Conservation (phyloP, 2,888 invertebrate genomes). For the Cephus rjabovi region DNA sequence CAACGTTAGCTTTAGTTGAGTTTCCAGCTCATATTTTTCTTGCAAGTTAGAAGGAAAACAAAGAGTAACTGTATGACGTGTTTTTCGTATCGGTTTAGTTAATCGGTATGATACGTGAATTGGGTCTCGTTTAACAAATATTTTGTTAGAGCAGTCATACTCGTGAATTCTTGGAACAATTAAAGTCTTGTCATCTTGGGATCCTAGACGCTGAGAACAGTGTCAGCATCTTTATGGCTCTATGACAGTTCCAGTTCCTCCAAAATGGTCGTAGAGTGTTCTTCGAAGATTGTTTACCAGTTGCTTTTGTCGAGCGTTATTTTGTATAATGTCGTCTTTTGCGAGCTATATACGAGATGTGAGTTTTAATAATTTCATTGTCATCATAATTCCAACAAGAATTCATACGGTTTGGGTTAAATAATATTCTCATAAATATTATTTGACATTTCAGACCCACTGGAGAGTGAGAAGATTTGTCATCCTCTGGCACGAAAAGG, state of each 20-base stretch:
- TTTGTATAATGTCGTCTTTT: constrained; percentile 10
- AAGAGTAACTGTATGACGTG: not conserved
- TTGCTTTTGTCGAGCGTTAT: constrained; percentile 20
- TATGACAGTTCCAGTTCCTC: constrained; percentile 35
- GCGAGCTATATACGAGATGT: constrained; percentile 29
- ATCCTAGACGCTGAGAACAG: not conserved
- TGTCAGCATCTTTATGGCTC: not conserved
- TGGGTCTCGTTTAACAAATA: not conserved
- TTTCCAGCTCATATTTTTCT: not conserved
- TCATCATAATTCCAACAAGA: not conserved
- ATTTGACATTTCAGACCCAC: constrained; percentile 34
- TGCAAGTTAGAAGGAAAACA: not conserved
- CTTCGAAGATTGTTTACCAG: constrained; percentile 28
- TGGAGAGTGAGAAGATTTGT: constrained; percentile 44
- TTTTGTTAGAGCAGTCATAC: not conserved
- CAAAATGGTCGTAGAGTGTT: constrained; percentile 35
- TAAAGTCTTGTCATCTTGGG: not conserved
- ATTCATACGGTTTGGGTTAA: not conserved
- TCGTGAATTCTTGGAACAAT: not conserved
- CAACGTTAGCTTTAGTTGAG: not conserved
- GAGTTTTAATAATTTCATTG: constrained; percentile 16
- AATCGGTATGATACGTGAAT: not conserved
- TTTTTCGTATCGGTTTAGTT: not conserved
- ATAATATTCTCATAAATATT: not conserved
- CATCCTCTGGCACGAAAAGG: constrained; percentile 30